Percentiles rank a stretch among this genome's conserved stretches.
Evolutionary conservation across 2,113 vertebrate species (phyloP).

Genomic region (Mormoops blainvillei): DNA sequence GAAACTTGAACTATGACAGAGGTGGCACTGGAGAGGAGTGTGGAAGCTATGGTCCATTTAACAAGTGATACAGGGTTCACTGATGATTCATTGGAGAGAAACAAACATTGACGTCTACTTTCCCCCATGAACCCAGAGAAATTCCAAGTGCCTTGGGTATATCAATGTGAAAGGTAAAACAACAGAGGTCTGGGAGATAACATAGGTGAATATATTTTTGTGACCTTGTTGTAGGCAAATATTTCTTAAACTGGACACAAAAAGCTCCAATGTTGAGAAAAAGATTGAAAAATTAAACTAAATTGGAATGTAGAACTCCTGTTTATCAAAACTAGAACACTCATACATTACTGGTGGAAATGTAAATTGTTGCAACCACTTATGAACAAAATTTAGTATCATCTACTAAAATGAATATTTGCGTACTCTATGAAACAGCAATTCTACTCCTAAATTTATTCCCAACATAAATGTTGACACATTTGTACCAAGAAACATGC

Average conservation of each 20-base stretch:
- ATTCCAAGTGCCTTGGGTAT: neutral
- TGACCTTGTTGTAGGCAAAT: neutral
- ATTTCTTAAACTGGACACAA: neutral
- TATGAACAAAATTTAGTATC: neutral
- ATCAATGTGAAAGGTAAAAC: neutral
- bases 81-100: neutral
- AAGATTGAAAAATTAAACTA: neutral
- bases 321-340: neutral
- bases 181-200: neutral
- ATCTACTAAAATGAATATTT: neutral
- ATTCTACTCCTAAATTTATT: neutral
- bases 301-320: neutral
- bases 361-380: neutral
- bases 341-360: neutral
- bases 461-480: neutral
- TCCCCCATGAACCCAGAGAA: neutral
- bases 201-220: neutral
- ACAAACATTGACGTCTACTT: neutral
- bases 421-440: neutral
- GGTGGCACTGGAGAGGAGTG: neutral
- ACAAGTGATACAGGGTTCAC: neutral
- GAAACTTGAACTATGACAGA: neutral
- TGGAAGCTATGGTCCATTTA: neutral
- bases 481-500: neutral
- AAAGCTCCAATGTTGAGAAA: neutral